Evolutionary conservation across 2,888 invertebrate genomes (phyloP), one percentile per base, ranked within the genome.

Genomic region (Sisyra terminalis): DNA sequence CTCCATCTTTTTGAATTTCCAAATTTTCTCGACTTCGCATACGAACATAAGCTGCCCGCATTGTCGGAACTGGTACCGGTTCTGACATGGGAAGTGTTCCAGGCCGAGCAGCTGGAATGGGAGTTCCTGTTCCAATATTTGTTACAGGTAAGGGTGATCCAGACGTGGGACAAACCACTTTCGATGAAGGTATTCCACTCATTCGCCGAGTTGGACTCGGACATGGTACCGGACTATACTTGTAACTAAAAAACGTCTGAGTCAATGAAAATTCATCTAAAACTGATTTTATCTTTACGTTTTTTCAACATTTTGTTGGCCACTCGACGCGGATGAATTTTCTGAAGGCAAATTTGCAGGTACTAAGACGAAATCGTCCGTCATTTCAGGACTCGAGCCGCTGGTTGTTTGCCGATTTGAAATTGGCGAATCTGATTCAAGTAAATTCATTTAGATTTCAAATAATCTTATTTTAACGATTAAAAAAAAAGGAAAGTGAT

Each of bases 361-460:
- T 53, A 86, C 83, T 60, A 86, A 66, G 54, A 86, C 86, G 67
- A 84, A 86, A 66, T 84, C 85, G 64, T 85, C 82, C 3, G 67
- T 67, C 50, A 67, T 69, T 58, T 83, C 83, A 50, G 78, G 79
- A 53, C 79, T 79, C 57, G 70, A 68, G 38, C 50, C 51, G 53
- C 66, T 67, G 47, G 62, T 53, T 31, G 57, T 54, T 18, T 52
- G 57, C 50, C 57, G 53, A 45, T 58, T 54, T 46, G 59, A 57
- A 51, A 55, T 53, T 39, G 62, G 61, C 45, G 61, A 61, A 54
- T 62, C 63, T 61, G 52, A 17, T 14, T 37, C 17, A 16, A 37
- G n/a, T 17, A 35, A 13, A 11, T 35, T 7, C 24, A 24, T 24
- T 24, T n/a, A n/a, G n/a, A n/a, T n/a, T n/a, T n/a, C n/a, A n/a